Evolutionary conservation across 2,888 invertebrate species (phyloP), one percentile per base, ranked within the genome.

Genomic region (Clostera curtula): DNA sequence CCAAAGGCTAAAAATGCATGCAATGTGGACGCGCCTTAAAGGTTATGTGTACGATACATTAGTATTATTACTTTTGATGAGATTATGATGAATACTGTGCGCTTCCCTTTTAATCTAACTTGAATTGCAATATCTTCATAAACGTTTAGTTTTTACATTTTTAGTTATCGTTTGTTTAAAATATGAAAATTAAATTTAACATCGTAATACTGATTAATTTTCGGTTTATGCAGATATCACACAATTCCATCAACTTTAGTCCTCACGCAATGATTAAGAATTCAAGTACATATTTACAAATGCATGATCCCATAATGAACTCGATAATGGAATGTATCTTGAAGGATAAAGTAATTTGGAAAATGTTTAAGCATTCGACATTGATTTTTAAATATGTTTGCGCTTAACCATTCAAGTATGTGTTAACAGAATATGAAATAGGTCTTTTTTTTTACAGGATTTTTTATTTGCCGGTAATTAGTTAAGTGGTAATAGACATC

Each of bases 51-150:
- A n/a, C 53, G 50, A 62, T 63, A 59, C 49, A 12, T 44, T 47
- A 43, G 40, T 48, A 46, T 34, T 43, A 43, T 43, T 41, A 39
- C 34, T 50, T 55, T 60, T 67, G 59, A 73, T 68, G 59, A 67
- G 58, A 65, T 63, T 56, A 58, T 55, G 57, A 67, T 69, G 68
- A 67, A 63, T 57, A 63, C 65, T 79, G 80, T 80, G 80, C 79
- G 82, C 64, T 67, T 77, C 61, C 59, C 64, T 56, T 68, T 67
- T 68, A 65, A 34, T 52, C 71, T 71, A 67, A 55, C 67, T 64
- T 52, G 61, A 68, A 63, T 65, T 62, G 66, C 56, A 57, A 67
- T 63, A 64, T 62, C 65, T 63, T 60, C 68, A 67, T 65, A 67
- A 72, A 70, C 64, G 37, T 32, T 34, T 28, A 47, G 37, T 43